Conservation (phyloP, 2,888 invertebrate genomes). For the Sinotaia quadrata region DNA sequence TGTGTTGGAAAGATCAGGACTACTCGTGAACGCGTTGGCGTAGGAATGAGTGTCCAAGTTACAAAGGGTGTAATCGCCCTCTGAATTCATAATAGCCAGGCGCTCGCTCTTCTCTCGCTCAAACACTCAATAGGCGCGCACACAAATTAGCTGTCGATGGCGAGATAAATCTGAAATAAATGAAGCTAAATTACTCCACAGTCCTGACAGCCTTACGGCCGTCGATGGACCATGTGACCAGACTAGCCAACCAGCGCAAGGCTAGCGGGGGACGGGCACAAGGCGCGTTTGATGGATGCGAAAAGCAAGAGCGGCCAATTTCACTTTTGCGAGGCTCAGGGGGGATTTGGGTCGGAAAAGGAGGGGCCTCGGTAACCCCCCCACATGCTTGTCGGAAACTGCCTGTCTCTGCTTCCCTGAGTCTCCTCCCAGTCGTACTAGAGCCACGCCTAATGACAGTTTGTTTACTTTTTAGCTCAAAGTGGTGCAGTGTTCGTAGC, state of each 20-base stretch:
- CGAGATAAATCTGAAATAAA: conserved; percentile 69
- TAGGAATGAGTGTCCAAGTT: conserved; percentile 67
- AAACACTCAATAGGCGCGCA: conserved; percentile 50
- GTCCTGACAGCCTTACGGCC: conserved; percentile 64
- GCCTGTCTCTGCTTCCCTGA: background rate
- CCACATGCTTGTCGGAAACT: conserved; percentile 2
- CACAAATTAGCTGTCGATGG: conserved; percentile 66
- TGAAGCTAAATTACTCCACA: conserved; percentile 66
- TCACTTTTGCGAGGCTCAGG: background rate
- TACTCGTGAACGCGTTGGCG: conserved; percentile 20
- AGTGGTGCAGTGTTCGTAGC: background rate
- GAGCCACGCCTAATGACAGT: background rate
- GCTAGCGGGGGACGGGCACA: conserved; percentile 15
- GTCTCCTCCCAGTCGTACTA: conserved; percentile 15
- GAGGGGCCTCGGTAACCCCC: background rate
- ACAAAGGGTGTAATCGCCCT: conserved; percentile 69
- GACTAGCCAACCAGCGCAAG: conserved; percentile 30
- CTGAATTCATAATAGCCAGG: conserved; percentile 61
- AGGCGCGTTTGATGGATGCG: conserved; percentile 22
- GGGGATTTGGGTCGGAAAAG: background rate
- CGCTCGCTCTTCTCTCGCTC: conserved; percentile 30
- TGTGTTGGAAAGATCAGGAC: conserved; percentile 29
- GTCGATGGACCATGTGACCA: conserved; percentile 59
- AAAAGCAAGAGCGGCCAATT: conserved; percentile 18
- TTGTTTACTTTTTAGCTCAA: conserved; percentile 11